Base-by-base conservation (phyloP, 2,797 vertebrate species). In the Sebastes glaucus region DNA sequence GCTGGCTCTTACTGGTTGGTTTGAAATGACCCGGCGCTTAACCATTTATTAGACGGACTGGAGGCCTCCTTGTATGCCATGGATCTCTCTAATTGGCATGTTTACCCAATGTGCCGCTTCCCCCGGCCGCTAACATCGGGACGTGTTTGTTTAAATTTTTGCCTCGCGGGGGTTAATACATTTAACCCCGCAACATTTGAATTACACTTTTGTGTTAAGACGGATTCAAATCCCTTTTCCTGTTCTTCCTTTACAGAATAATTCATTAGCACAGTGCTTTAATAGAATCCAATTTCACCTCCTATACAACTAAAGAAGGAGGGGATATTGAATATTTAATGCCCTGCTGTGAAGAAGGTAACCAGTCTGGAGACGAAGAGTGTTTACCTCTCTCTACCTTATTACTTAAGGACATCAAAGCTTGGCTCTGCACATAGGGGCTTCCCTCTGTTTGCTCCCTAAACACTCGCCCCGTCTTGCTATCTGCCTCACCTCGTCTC, bases 41-140 rank as follows among this genome's bases (percentile, higher is more conserved):
- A 92, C 93, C 89, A 86, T 94, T 94, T 94, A 94, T 94, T 93
- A 93, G 90, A 91, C 90, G 79, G 94, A 94, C 91, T 88, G 85
- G 88, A 92, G 88, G 85, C 83, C 86, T 88, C 86, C 89, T 94
- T 92, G 88, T 91, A 89, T 78, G 80, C 90, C 87, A 92, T 85
- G 92, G 91, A 93, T 94, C 92, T 87, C 88, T 93, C 89, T 94
- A 95, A 95, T 94, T 94, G 91, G 90, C 89, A 88, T 95, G 94
- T 95, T 95, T 95, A 89, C 92, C 91, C 92, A 91, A 49, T 91
- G 87, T 78, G 88, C 88, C 77, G 87, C 88, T 85, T 88, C 85
- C 84, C 23, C 79, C 71, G 38, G 77, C 73, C 67, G 65, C 90
- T 82, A 84, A 92, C 87, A 87, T 74, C 35, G 80, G 77, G 82